A percentile compares a stretch with the other conserved stretches of the same genome.
Conservation (phyloP, 2,113 vertebrate species). For the Myotis brandtii region DNA sequence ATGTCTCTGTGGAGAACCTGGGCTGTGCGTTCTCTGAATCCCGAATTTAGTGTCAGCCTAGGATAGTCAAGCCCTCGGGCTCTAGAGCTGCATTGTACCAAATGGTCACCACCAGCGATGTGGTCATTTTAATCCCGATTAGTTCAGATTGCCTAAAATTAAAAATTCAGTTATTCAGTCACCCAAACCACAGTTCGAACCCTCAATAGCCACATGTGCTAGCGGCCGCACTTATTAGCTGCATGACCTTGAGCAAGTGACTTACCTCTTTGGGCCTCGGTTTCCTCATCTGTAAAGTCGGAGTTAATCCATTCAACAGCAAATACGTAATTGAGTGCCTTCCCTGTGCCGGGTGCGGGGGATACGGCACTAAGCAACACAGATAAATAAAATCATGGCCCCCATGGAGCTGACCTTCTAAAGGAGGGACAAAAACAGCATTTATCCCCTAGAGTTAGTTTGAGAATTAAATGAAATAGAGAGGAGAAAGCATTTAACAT, state of each 20-base stretch:
- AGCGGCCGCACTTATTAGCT: neutral
- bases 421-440: neutral
- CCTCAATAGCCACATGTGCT: neutral
- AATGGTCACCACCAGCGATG: neutral
- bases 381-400: neutral
- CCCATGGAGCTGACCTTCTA: neutral
- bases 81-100: neutral
- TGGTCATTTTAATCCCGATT: neutral
- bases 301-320: neutral
- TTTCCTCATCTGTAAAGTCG: constrained; percentile 2
- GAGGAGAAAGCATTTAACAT: neutral
- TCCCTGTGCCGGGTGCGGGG: neutral
- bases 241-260: neutral
- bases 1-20: neutral
- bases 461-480: neutral
- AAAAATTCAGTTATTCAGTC: neutral
- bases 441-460: neutral
- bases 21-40: neutral
- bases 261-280: neutral
- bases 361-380: neutral
- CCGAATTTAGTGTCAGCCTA: neutral
- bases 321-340: neutral
- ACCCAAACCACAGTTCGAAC: neutral
- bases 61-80: neutral
- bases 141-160: neutral